Conservation (phyloP, 2,113 vertebrate species). For the Ciconia maguari region DNA sequence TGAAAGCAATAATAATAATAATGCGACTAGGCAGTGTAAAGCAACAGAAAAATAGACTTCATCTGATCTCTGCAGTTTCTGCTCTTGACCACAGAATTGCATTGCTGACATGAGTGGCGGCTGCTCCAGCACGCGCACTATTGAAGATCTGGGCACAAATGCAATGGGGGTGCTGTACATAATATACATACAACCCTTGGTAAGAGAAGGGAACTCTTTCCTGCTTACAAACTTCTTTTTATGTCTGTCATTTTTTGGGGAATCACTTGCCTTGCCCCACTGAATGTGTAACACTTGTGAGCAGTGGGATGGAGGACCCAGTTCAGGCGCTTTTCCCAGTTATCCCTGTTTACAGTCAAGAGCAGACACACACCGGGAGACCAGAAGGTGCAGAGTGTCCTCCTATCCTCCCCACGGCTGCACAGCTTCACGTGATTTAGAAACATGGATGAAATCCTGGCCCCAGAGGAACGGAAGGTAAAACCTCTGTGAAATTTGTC, state of each 20-base stretch:
- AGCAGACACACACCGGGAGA: neutral
- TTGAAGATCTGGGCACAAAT: neutral
- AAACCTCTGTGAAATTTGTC: neutral
- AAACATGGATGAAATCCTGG: neutral
- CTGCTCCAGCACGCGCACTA: neutral
- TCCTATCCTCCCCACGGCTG: neutral
- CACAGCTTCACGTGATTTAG: neutral
- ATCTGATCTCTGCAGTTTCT: neutral
- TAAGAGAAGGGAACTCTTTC: neutral
- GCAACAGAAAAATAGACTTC: neutral
- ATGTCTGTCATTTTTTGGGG: neutral
- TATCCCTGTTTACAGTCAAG: neutral
- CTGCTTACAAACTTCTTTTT: neutral
- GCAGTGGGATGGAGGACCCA: neutral
- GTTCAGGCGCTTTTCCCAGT: neutral
- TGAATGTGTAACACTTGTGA: neutral
- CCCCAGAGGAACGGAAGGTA: neutral
- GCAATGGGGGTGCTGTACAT: rapidly evolving
- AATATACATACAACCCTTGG: rapidly evolving
- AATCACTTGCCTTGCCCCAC: neutral
- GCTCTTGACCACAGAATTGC: neutral
- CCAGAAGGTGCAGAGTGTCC: neutral
- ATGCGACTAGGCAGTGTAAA: neutral
- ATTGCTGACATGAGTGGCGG: neutral
- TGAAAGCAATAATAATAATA: neutral